phyloP scores from a whole-genome alignment of 2,888 invertebrate genomes.

The Eupsilia transversa region DNA sequence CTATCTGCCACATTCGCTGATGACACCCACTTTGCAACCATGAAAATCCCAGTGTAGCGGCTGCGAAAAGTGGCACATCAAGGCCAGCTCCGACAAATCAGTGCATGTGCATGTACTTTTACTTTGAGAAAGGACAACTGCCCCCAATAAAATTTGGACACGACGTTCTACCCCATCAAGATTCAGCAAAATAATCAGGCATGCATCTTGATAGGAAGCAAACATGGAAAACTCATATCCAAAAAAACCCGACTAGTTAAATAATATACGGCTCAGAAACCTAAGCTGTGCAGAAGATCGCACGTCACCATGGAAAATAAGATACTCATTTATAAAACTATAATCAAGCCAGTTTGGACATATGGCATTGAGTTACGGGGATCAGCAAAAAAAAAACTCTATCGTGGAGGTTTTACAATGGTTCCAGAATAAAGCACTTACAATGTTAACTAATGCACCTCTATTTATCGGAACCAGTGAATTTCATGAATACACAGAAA shows the following conservation, averaged over 20 bases:
- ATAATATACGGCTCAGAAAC: background rate
- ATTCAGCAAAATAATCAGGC: background rate
- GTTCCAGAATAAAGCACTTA: slow-evolving; percentile 1
- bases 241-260: background rate
- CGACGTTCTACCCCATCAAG: background rate
- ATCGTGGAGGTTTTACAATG: background rate
- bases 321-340: slow-evolving; percentile 2
- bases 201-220: background rate
- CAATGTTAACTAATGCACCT: slow-evolving; percentile 4
- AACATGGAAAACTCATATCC: background rate
- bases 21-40: background rate
- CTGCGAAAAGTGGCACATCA: background rate
- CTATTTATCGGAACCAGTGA: slow-evolving; percentile 4
- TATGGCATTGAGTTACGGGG: background rate
- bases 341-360: background rate
- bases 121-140: slow-evolving; percentile 3
- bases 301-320: background rate
- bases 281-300: background rate
- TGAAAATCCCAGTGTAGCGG: background rate
- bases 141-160: background rate
- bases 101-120: background rate
- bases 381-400: background rate
- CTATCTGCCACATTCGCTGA: slow-evolving; percentile 4
- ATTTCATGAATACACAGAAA: background rate
- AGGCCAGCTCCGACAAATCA: background rate